These are phyloP conservation scores for Bolinopsis microptera DNA, from an alignment of 37 sponge, comb jelly and placozoan species.

Conservation along the genomic window DNA sequence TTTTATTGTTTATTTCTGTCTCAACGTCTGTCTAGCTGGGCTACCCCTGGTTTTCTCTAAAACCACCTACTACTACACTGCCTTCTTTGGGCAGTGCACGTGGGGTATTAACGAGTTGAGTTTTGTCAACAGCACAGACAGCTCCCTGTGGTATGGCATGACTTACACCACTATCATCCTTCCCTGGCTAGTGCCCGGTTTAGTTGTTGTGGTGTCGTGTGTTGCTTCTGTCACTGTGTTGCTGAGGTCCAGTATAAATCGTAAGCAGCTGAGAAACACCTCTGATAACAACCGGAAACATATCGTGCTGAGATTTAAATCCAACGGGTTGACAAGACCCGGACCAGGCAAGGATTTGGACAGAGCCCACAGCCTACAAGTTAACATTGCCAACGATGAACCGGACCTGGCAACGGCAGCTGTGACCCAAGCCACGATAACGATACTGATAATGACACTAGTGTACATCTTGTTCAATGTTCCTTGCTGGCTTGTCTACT, in stretches of 20 bases:
- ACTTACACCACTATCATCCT: background rate
- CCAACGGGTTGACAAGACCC: background rate
- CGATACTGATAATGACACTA: slow-evolving; percentile 37
- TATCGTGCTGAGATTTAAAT: background rate
- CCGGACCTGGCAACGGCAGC: background rate
- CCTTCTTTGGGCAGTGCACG: slow-evolving; percentile 9
- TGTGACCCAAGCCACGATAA: background rate
- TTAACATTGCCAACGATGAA: background rate
- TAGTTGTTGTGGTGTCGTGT: slow-evolving; percentile 20
- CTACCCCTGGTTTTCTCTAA: slow-evolving; percentile 28
- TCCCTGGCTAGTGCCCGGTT: slow-evolving; percentile 44
- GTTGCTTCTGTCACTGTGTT: background rate
- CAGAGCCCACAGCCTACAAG: background rate
- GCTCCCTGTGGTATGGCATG: background rate
- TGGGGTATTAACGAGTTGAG: slow-evolving; percentile 52
- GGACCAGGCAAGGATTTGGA: background rate
- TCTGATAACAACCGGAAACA: background rate
- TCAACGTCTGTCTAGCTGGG: slow-evolving; percentile 2
- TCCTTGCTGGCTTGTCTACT: slow-evolving; percentile 49
- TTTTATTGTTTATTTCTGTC: background rate
- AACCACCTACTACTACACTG: background rate
- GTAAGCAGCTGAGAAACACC: background rate
- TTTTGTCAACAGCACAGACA: background rate
- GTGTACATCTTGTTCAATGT: slow-evolving; percentile 18
- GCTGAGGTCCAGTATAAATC: background rate